A percentile compares a stretch with the other conserved stretches of the same genome.
phyloP scores from a whole-genome alignment of 2,113 vertebrate species.

The Circaetus cinerascens region DNA sequence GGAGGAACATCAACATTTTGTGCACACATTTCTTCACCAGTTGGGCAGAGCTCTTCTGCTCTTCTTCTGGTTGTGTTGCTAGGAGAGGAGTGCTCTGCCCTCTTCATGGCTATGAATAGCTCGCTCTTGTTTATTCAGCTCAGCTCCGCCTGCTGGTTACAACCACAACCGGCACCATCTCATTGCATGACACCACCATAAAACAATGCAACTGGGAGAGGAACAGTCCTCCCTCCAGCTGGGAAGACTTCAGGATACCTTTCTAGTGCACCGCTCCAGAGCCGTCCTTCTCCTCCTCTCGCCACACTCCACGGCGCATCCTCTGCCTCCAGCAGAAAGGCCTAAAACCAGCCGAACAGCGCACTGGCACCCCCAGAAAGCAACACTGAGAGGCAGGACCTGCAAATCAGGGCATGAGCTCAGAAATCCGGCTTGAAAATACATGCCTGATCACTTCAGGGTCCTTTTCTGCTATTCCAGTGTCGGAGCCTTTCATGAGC shows the following conservation, averaged over 20 bases:
- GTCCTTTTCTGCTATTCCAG: background rate
- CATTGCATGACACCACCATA: constrained; percentile 15
- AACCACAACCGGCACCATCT: constrained; percentile 55
- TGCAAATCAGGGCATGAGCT: background rate
- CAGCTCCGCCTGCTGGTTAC: constrained; percentile 68
- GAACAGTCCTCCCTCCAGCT: background rate
- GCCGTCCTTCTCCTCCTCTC: background rate
- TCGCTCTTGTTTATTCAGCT: constrained; percentile 55
- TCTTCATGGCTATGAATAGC: constrained; percentile 65
- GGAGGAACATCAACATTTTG: background rate
- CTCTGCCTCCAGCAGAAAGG: background rate
- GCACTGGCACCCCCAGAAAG: background rate
- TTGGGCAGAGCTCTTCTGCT: constrained; percentile 53
- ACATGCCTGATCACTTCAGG: background rate
- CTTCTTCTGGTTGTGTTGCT: constrained; percentile 64
- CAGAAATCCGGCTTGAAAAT: background rate
- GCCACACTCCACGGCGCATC: accelerated
- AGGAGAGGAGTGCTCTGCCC: constrained; percentile 65
- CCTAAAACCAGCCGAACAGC: accelerated
- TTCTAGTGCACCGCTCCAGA: background rate
- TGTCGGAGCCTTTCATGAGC: background rate
- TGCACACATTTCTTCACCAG: background rate
- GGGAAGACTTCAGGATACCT: background rate
- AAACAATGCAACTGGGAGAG: constrained; percentile 29
- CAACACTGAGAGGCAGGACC: background rate